Conservation (phyloP, 2,113 vertebrate species). For the Cyanoderma ruficeps region DNA sequence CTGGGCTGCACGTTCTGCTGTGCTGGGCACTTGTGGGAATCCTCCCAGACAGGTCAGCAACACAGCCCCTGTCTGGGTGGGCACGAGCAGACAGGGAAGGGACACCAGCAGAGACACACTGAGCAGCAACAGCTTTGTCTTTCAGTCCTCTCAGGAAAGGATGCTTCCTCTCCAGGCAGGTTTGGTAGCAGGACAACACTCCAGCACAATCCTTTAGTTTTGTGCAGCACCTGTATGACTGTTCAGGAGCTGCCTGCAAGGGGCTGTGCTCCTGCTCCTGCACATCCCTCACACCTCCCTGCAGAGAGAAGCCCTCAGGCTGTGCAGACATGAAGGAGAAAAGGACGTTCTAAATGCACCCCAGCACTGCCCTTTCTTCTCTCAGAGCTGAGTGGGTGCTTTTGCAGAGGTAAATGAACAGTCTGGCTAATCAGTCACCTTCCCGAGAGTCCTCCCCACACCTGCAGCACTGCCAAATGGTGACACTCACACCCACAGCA, state of each 20-base stretch:
- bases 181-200: background rate
- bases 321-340: background rate
- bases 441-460: background rate
- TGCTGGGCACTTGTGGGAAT: background rate
- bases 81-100: rapidly evolving
- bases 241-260: background rate
- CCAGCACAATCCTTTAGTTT: background rate
- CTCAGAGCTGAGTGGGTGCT: background rate
- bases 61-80: background rate
- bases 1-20: background rate
- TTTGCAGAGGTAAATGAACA: background rate
- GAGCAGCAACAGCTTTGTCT: background rate
- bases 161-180: background rate
- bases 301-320: background rate
- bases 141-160: background rate
- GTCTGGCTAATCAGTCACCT: rapidly evolving
- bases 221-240: background rate
- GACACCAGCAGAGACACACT: background rate
- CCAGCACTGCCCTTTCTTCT: background rate
- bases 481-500: rapidly evolving
- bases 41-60: background rate
- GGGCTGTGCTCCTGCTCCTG: background rate
- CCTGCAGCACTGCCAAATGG: background rate
- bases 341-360: background rate
- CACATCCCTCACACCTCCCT: background rate